Evolutionary conservation across 2,888 invertebrate species (phyloP).

Genomic region (Agonopterix alstromeriana): DNA sequence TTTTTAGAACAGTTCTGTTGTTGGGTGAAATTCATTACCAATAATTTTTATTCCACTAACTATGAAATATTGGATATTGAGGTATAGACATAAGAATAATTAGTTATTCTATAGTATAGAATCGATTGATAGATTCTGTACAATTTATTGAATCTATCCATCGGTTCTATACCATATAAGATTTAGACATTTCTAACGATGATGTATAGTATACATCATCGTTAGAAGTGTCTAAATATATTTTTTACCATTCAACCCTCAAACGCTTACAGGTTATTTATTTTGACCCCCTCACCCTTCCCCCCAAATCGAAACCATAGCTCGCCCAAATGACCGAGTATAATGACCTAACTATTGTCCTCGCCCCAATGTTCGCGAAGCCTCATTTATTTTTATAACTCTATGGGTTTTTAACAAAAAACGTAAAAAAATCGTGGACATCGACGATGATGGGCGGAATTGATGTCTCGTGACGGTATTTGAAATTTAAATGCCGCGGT

Average conservation of each 20-base stretch:
- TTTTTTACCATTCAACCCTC: conserved; percentile 42
- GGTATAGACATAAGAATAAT: too few species aligned
- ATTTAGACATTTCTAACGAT: conserved; percentile 19
- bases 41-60: neutral
- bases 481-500: conserved; percentile 35
- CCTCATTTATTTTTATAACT: conserved; percentile 70
- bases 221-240: conserved; percentile 22
- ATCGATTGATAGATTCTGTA: too few species aligned
- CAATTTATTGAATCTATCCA: too few species aligned
- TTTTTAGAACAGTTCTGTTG: too few species aligned
- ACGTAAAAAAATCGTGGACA: conserved; percentile 48
- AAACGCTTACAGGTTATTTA: conserved; percentile 53
- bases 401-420: conserved; percentile 60
- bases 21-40: neutral
- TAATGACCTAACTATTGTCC: conserved; percentile 74
- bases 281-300: conserved; percentile 29
- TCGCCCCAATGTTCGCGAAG: conserved; percentile 62
- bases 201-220: neutral
- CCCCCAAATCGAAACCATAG: conserved; percentile 45
- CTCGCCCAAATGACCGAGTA: conserved; percentile 67
- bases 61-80: neutral
- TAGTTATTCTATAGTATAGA: too few species aligned
- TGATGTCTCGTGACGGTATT: conserved; percentile 51
- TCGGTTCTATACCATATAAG: too few species aligned
- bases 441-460: conserved; percentile 40